Evolutionary conservation across 30 jellyfish, hydroid and myxozoan genomes (phyloP), one percentile per base, ranked within the genome.

Genomic region (Cassiopea andromeda): DNA sequence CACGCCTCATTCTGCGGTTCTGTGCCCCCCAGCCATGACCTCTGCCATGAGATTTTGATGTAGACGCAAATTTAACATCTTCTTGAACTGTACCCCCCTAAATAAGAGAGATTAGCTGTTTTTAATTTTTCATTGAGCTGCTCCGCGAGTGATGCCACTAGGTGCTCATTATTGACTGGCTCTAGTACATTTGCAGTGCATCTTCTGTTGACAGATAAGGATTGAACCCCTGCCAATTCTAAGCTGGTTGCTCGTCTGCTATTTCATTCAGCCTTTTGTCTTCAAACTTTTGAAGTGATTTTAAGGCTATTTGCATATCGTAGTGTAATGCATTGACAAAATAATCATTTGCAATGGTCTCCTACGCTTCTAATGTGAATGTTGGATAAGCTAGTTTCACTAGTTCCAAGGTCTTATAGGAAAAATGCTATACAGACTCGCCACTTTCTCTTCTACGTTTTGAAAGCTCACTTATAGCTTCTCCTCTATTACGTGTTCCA

Each of bases 371-470:
- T 45, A 44, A 76, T 44, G 46, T 46, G 44, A 78, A 78, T 5
- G 73, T 49, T 7, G 87, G 87, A 49, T 78, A 78, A 12, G 75
- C 77, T 8, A 78, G 74, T n/a, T 78, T 47, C 76, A 78, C 87
- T 43, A 78, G 38, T 17, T 46, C 74, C 73, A 78, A 7, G 14
- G 14, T 48, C 7, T 78, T 46, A 10, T 46, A 57, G 10, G 87
- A 76, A 57, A 78, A 78, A 73, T 60, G 17, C 9, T 12, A 6
- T 9, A 59, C 83, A 38, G 83, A 73, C 59, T 73, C 59, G 5
- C 59, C 87, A 1, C 8, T 76, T 44, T 78, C 9, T 48, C 75
- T 45, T 78, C 48, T 78, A 1, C 87, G 59, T 38, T 49, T 78
- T 7, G 10, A 44, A 16, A 78, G 18, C 73, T 78, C 87, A 46